Evolutionary conservation across 2,113 vertebrate genomes (phyloP).

Genomic region (Dunckerocampus dactyliophorus): DNA sequence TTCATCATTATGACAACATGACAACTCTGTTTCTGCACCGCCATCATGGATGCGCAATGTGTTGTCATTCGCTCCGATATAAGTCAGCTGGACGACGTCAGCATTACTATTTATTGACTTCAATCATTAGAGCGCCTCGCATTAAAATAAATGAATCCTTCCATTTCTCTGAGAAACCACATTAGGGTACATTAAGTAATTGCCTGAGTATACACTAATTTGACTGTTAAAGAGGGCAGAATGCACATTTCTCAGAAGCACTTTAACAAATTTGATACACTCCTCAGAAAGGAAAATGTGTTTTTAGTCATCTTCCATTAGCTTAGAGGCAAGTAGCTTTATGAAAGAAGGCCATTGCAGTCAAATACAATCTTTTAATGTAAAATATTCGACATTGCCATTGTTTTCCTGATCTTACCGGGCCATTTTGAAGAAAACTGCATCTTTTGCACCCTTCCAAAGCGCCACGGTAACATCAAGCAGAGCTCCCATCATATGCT

Average conservation of each 20-base stretch:
- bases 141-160: constrained; percentile 79
- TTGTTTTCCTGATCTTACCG: too few relatives aligned
- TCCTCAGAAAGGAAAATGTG: constrained; percentile 40
- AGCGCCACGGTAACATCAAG: too few relatives aligned
- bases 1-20: too few relatives aligned
- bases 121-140: constrained; percentile 58
- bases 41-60: too few relatives aligned
- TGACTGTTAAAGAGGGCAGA: constrained; percentile 80
- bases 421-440: too few relatives aligned
- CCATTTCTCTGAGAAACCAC: constrained; percentile 76
- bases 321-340: background rate
- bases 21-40: too few relatives aligned
- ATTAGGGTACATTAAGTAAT: constrained; percentile 82
- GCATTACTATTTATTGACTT: too few relatives aligned
- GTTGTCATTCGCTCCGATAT: too few relatives aligned
- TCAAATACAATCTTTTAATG: constrained; percentile 7
- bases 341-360: background rate
- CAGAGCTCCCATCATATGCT: too few relatives aligned
- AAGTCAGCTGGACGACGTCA: too few relatives aligned
- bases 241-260: constrained; percentile 76
- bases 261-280: constrained; percentile 79
- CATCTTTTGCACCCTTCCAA: too few relatives aligned
- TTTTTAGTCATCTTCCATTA: constrained; percentile 19
- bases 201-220: constrained; percentile 78
- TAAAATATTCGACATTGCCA: too few relatives aligned